A percentile compares a stretch with the other conserved stretches of the same genome.
Evolutionary conservation across 2,797 vertebrate species (phyloP).

Genomic region (Podarcis lilfordi): DNA sequence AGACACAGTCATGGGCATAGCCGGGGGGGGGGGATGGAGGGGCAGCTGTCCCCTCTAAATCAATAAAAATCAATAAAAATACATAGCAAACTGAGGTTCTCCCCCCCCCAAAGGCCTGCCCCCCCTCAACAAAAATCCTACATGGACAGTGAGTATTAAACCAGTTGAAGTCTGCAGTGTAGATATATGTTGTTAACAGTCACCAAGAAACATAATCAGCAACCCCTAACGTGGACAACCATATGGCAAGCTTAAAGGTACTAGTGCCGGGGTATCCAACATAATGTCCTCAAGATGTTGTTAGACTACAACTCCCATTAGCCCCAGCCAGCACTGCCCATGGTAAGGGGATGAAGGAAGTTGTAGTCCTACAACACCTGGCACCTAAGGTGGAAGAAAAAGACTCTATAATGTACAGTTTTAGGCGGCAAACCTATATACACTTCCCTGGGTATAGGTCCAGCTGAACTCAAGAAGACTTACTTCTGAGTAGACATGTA

Average conservation of each 20-base stretch:
- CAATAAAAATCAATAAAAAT: no score
- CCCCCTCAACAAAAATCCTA: no score
- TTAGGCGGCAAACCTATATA: neutral
- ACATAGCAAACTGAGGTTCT: no score
- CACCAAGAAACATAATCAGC: neutral
- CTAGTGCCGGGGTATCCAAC: neutral
- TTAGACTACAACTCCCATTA: no score
- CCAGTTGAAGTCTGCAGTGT: neutral
- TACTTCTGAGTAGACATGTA: neutral
- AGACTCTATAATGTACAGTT: neutral
- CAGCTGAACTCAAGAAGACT: neutral
- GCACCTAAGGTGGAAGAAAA: neutral
- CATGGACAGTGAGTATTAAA: neutral
- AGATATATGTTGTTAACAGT: neutral
- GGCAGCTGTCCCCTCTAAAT: no score
- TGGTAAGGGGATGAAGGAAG: no score
- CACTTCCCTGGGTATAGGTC: no score
- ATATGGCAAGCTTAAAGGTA: neutral
- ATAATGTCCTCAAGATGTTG: no score
- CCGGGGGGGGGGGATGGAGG: no score
- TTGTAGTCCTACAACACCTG: neutral
- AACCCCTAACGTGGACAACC: neutral
- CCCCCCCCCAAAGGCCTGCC: no score
- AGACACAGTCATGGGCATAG: no score
- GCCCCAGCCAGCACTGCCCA: no score